These are phyloP conservation scores for Morinoia aosen DNA, from an alignment of 2,888 invertebrate species.

Conservation along the genomic window DNA sequence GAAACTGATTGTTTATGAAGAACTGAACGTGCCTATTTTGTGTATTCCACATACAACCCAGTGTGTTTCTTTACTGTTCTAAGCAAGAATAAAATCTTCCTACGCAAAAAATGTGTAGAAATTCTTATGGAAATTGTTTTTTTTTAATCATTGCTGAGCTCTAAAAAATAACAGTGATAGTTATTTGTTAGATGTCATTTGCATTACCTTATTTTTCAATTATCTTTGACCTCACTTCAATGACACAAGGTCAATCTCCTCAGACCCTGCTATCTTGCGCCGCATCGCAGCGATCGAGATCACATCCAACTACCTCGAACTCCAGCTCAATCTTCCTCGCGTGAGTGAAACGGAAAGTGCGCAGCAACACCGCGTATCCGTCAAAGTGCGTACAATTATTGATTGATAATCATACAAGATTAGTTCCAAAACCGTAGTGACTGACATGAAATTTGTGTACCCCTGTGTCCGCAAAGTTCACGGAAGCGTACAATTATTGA, in stretches of 20 bases:
- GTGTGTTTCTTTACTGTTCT: too few relatives aligned
- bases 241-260: neutral
- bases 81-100: too few relatives aligned
- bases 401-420: neutral
- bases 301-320: neutral
- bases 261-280: neutral
- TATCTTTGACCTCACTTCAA: neutral
- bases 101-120: too few relatives aligned
- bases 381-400: neutral
- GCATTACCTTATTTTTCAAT: neutral
- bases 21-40: too few relatives aligned
- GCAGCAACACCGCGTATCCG: neutral
- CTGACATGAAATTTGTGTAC: neutral
- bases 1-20: too few relatives aligned
- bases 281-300: neutral
- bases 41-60: too few relatives aligned
- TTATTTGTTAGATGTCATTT: neutral
- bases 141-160: too few relatives aligned
- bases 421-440: neutral
- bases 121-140: too few relatives aligned
- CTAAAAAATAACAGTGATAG: neutral
- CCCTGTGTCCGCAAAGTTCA: too few relatives aligned
- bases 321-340: neutral
- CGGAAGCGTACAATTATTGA: too few relatives aligned
- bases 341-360: neutral